A percentile compares a stretch with the other conserved stretches of the same genome.
Conservation (phyloP, 1,140 invertebrate genomes). For the Epicauta chinensis region DNA sequence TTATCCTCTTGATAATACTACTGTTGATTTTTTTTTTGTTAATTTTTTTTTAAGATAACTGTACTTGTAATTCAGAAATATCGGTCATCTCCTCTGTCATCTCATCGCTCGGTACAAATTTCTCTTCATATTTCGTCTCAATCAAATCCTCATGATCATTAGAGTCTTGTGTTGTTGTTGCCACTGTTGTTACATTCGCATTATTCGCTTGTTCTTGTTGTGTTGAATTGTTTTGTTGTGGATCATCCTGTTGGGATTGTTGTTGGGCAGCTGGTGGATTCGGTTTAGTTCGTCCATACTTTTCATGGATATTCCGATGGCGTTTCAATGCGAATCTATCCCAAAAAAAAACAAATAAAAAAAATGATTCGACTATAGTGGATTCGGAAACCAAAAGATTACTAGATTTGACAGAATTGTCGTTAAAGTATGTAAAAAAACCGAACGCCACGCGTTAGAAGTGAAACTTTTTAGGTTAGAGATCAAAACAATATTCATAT, state of each 20-base stretch:
- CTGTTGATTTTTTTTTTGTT: too few species aligned
- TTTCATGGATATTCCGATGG: slow-evolving; percentile 48
- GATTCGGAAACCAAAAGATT: too few species aligned
- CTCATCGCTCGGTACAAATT: slow-evolving; percentile 31
- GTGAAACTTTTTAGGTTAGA: too few species aligned
- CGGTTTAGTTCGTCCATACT: slow-evolving; percentile 46
- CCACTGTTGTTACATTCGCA: slow-evolving; percentile 17
- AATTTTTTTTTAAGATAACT: slow-evolving; percentile 31
- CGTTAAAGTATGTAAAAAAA: too few species aligned
- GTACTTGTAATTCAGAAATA: slow-evolving; percentile 39
- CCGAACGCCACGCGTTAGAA: too few species aligned
- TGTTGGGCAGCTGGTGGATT: slow-evolving; percentile 24
- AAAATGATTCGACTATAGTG: background rate
- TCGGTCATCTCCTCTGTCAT: slow-evolving; percentile 36
- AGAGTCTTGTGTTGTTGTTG: slow-evolving; percentile 18
- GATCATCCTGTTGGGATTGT: slow-evolving; percentile 17
- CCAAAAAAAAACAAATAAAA: slow-evolving; percentile 14
- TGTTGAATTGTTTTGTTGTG: slow-evolving; percentile 13
- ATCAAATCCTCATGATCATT: slow-evolving; percentile 33
- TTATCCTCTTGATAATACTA: too few species aligned
- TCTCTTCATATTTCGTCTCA: slow-evolving; percentile 34
- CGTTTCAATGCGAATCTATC: slow-evolving; percentile 48
- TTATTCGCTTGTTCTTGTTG: background rate
- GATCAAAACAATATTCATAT: too few species aligned
- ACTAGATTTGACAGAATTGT: too few species aligned